These are phyloP conservation scores for Poecilia picta DNA, from an alignment of 2,797 vertebrate species.

Conservation along the genomic window DNA sequence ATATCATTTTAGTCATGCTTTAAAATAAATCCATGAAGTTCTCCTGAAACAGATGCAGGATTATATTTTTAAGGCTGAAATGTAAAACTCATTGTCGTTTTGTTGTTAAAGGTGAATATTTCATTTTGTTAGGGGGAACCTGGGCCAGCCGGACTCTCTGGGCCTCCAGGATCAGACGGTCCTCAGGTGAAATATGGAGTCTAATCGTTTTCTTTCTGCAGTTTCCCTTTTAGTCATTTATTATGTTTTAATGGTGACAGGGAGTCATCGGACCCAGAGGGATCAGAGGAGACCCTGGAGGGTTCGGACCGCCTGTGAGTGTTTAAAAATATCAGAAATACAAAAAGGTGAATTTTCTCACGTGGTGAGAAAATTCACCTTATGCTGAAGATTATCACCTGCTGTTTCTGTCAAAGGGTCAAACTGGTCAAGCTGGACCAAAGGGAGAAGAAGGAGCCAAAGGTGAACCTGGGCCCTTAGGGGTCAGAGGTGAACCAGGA, in stretches of 20 bases:
- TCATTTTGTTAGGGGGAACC: slow-evolving; percentile 63
- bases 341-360: background rate
- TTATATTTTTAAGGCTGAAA: background rate
- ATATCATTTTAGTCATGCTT: background rate
- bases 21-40: background rate
- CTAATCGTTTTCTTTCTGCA: background rate
- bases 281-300: slow-evolving; percentile 81
- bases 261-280: slow-evolving; percentile 80
- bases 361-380: background rate
- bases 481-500: slow-evolving; percentile 80
- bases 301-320: slow-evolving; percentile 77
- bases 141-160: slow-evolving; percentile 57
- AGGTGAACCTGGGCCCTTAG: slow-evolving; percentile 78
- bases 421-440: slow-evolving; percentile 69
- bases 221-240: background rate
- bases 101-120: background rate
- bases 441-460: slow-evolving; percentile 72
- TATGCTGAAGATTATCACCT: background rate
- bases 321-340: background rate
- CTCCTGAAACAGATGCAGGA: background rate
- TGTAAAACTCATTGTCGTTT: background rate
- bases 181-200: slow-evolving; percentile 59
- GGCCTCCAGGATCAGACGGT: slow-evolving; percentile 65
- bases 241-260: slow-evolving; percentile 61
- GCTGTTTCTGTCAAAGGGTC: slow-evolving; percentile 71